These are phyloP conservation scores for Tholera decimalis DNA, from an alignment of 2,888 invertebrate genomes.

Conservation along the genomic window DNA sequence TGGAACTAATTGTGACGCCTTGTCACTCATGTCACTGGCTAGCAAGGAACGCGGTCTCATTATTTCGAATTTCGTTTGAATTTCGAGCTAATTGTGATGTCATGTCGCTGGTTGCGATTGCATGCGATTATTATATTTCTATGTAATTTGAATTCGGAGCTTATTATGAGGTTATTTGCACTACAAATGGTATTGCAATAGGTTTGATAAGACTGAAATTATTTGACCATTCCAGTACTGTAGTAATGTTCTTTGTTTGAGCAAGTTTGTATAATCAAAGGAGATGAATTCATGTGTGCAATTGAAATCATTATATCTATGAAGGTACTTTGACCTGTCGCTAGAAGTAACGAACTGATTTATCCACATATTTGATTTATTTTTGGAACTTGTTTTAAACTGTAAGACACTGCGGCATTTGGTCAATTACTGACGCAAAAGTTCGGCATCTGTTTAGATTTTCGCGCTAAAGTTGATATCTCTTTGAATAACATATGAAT, in stretches of 20 bases:
- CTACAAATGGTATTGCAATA: neutral
- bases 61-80: slow-evolving; percentile 42
- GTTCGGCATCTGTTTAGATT: neutral
- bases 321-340: neutral
- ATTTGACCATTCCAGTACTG: too few species aligned
- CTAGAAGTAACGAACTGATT: neutral
- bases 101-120: slow-evolving; percentile 14
- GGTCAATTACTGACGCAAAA: neutral
- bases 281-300: too few species aligned
- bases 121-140: slow-evolving; percentile 31
- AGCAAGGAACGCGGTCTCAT: slow-evolving; percentile 35
- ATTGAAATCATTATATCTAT: too few species aligned
- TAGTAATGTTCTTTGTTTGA: too few species aligned
- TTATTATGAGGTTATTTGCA: slow-evolving; percentile 1
- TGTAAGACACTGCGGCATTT: neutral
- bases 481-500: too few species aligned
- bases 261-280: too few species aligned
- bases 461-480: too few species aligned
- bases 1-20: slow-evolving; percentile 62
- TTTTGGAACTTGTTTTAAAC: neutral
- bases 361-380: neutral
- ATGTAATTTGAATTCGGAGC: slow-evolving; percentile 27
- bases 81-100: slow-evolving; percentile 40
- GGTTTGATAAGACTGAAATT: neutral
- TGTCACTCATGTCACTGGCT: slow-evolving; percentile 48